Evolutionary conservation across 37 sponge, comb jelly and placozoan species (phyloP), one percentile per base, ranked within the genome.

Genomic region (Cliona cf. orientalis): DNA sequence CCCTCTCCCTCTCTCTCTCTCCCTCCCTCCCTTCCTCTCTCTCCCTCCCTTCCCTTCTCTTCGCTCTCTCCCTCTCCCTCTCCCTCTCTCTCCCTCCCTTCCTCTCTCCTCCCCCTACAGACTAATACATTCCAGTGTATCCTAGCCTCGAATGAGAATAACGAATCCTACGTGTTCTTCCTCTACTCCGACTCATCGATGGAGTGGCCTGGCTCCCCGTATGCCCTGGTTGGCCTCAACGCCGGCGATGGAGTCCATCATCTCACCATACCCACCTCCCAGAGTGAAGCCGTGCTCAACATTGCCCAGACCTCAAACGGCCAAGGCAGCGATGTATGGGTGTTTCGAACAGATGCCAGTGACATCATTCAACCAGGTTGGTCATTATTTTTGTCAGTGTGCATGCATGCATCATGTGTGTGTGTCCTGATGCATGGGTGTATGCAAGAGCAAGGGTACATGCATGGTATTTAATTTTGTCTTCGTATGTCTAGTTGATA

Each of bases 41-140:
- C n/a, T n/a, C n/a, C n/a, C n/a, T n/a, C n/a, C n/a, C n/a, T n/a
- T n/a, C n/a, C n/a, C n/a, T n/a, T n/a, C n/a, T n/a, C n/a, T n/a
- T n/a, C n/a, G n/a, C n/a, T n/a, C n/a, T n/a, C n/a, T n/a, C n/a
- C n/a, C n/a, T n/a, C n/a, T n/a, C n/a, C n/a, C n/a, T n/a, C n/a
- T n/a, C n/a, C n/a, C n/a, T n/a, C n/a, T n/a, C n/a, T n/a, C n/a
- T n/a, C n/a, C n/a, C n/a, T n/a, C n/a, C n/a, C n/a, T n/a, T n/a
- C 1, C 42, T 44, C n/a, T 23, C n/a, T 74, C 28, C 74, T 34
- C 2, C 25, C 28, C 5, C 38, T 43, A 4, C 53, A 78, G 78
- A 42, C 49, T 21, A 80, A 80, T 60, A 80, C 71, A 0, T 80
- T 69, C 57, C 81, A 80, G 44, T 70, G 81, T 57, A 37, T 80